phyloP scores from a whole-genome alignment of 2,888 invertebrate genomes.

The Lypha dubia region DNA sequence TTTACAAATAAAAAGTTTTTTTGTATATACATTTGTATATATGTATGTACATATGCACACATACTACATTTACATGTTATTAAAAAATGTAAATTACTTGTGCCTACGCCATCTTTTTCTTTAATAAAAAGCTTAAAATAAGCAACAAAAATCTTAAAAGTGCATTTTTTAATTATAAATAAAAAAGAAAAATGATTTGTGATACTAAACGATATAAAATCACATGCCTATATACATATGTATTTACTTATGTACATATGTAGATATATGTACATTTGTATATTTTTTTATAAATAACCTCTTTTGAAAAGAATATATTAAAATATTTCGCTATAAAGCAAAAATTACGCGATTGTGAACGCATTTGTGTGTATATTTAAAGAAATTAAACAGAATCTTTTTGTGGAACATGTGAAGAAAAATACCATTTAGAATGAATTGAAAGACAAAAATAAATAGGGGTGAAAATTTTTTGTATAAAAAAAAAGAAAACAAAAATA shows the following conservation, averaged over 20 bases:
- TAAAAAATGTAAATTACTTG: slow-evolving; percentile 34
- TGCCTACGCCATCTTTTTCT: slow-evolving; percentile 9
- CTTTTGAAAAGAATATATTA: background rate
- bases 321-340: slow-evolving; percentile 21
- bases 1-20: slow-evolving; percentile 39
- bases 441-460: slow-evolving; percentile 59
- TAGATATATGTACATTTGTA: background rate
- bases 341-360: slow-evolving; percentile 35
- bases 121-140: slow-evolving; percentile 15
- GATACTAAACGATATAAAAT: slow-evolving; percentile 2
- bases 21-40: background rate
- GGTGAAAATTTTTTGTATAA: slow-evolving; percentile 56
- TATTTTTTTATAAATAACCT: slow-evolving; percentile 21
- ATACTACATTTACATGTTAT: background rate
- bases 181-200: background rate
- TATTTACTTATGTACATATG: background rate
- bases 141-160: slow-evolving; percentile 13
- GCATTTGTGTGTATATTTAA: slow-evolving; percentile 23
- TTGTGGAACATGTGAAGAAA: slow-evolving; percentile 42
- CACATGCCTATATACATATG: background rate
- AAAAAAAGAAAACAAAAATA: slow-evolving; percentile 27
- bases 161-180: slow-evolving; percentile 16
- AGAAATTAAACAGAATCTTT: slow-evolving; percentile 41
- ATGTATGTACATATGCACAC: slow-evolving; percentile 1
- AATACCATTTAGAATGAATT: slow-evolving; percentile 39